Percentiles rank a stretch among this genome's conserved stretches.
Evolutionary conservation across 2,888 invertebrate genomes (phyloP).

Genomic region (Pachycephus smyrnensis): DNA sequence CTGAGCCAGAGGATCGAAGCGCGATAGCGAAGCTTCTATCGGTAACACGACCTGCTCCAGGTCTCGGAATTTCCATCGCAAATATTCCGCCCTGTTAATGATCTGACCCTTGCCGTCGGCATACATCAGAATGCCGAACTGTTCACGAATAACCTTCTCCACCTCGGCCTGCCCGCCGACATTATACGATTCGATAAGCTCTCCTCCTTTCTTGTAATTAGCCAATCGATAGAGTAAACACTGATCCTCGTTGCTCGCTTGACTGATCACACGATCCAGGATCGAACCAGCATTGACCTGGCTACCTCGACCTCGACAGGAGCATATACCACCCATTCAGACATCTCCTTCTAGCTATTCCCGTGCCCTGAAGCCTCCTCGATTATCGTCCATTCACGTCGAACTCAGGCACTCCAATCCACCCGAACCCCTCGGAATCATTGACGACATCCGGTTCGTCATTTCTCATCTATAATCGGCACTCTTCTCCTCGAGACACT

Average conservation of each 20-base stretch:
- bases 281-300: slow-evolving; percentile 77
- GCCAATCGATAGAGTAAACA: slow-evolving; percentile 89
- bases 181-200: slow-evolving; percentile 88
- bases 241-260: slow-evolving; percentile 86
- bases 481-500: slow-evolving; percentile 11
- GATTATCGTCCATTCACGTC: not conserved
- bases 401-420: not conserved
- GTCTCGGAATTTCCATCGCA: slow-evolving; percentile 91
- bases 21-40: slow-evolving; percentile 86
- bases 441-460: not conserved
- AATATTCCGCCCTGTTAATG: slow-evolving; percentile 88
- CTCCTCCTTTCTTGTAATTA: slow-evolving; percentile 92
- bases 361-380: not conserved
- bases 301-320: slow-evolving; percentile 61
- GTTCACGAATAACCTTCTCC: slow-evolving; percentile 86
- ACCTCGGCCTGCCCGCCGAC: slow-evolving; percentile 86
- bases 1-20: slow-evolving; percentile 87
- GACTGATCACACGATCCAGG: slow-evolving; percentile 90
- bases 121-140: slow-evolving; percentile 91
- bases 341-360: not conserved
- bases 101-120: slow-evolving; percentile 85
- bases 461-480: not conserved
- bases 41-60: slow-evolving; percentile 85
- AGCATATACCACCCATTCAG: slow-evolving; percentile 61
- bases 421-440: not conserved